Base-by-base conservation (phyloP, 1,140 invertebrate species). In the Rhopalosiphum maidis region DNA sequence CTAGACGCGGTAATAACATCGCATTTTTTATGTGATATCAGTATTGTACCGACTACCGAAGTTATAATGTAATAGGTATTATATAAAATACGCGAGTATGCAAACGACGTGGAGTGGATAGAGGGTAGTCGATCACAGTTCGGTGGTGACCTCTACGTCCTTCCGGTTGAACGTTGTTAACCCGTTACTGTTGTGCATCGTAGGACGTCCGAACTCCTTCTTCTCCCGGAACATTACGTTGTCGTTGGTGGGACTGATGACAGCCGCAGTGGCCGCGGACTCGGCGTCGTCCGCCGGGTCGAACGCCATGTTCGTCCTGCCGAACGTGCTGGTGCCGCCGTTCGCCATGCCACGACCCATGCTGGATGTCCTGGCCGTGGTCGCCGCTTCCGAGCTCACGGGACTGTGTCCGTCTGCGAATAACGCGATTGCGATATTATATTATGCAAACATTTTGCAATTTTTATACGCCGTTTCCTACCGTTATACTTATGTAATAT, bases 171-270 rank as follows among this genome's bases (percentile, higher is more conserved):
- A 93, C 68, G 91, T 93, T 18, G 91, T 85, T 37, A 93, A 46
- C 22, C 91, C 91, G 77, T 54, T 92, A n/a, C 91, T 48, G 35
- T 86, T 85, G 43, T 85, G 82, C 15, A 77, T 77, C 11, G 37
- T 5, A 9, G 91, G 91, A 51, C 91, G 68, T 30, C 91, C 91
- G 25, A 93, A 93, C 30, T 93, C 91, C 25, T 93, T 93, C 11
- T 98, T 98, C 94, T 97, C 96, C 94, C 97, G 96, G 95, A 98
- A 98, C 55, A 97, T 97, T 9, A 98, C 97, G 94, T 98, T 98
- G 93, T 98, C 97, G 94, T 98, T 98, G 77, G 97, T 97, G 21
- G 96, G 96, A 95, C 97, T 97, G 82, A 96, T 94, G 94, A 90
- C 89, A 15, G 48, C 48, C 7, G 60, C 48, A 23, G 48, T 15